These are phyloP conservation scores for Dendrolimus kikuchii DNA, from an alignment of 1,140 invertebrate genomes.

Conservation along the genomic window DNA sequence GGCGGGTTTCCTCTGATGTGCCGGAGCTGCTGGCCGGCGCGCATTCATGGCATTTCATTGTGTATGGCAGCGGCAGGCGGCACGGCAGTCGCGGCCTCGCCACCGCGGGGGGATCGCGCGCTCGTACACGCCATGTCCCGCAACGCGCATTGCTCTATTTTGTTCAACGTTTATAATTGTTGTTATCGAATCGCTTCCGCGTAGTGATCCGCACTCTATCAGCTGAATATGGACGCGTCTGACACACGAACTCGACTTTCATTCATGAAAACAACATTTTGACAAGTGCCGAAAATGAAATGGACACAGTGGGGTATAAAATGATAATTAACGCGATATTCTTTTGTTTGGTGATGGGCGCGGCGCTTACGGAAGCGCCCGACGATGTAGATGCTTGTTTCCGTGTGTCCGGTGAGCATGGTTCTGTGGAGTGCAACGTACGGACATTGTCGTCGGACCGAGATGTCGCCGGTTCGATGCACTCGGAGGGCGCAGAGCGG, in stretches of 20 bases:
- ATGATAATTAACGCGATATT: slow-evolving; percentile 66
- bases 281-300: slow-evolving; percentile 62
- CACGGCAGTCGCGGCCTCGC: slow-evolving; percentile 54
- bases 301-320: slow-evolving; percentile 62
- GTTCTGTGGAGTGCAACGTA: slow-evolving; percentile 71
- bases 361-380: slow-evolving; percentile 62
- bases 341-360: slow-evolving; percentile 68
- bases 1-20: slow-evolving; percentile 23
- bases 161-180: slow-evolving; percentile 38
- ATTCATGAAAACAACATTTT: slow-evolving; percentile 45
- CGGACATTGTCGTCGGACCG: slow-evolving; percentile 66
- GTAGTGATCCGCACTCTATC: slow-evolving; percentile 30
- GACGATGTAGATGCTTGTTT: slow-evolving; percentile 64
- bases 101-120: slow-evolving; percentile 53
- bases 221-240: slow-evolving; percentile 48
- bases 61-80: slow-evolving; percentile 53
- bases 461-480: slow-evolving; percentile 71
- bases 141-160: slow-evolving; percentile 35
- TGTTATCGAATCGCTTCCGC: slow-evolving; percentile 40
- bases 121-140: slow-evolving; percentile 19
- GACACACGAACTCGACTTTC: slow-evolving; percentile 38
- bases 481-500: slow-evolving; percentile 75
- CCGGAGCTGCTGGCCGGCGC: slow-evolving; percentile 25
- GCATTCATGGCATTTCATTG: slow-evolving; percentile 60
- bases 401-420: slow-evolving; percentile 75